A percentile compares a stretch with the other conserved stretches of the same genome.
Evolutionary conservation across 1,140 invertebrate species (phyloP).

Genomic region (Drosophila takahashii): DNA sequence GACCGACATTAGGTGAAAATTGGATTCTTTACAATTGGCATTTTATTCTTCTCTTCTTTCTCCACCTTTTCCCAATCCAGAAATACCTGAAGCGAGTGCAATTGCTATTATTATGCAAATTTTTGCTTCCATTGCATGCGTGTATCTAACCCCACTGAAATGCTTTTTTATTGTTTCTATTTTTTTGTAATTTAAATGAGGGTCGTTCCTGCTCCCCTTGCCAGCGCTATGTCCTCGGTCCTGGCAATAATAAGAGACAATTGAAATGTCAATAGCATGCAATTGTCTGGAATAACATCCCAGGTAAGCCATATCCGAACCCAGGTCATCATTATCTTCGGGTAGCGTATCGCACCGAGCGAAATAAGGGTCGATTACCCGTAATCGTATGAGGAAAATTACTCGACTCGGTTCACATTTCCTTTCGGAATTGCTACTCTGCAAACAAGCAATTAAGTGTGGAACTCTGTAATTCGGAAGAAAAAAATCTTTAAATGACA

Average conservation of each 20-base stretch:
- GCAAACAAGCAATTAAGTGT: background rate
- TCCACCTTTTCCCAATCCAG: conserved; percentile 42
- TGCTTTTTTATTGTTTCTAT: conserved; percentile 16
- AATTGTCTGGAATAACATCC: conserved; percentile 57
- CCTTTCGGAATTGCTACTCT: background rate
- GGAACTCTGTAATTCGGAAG: background rate
- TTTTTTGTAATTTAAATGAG: conserved; percentile 60
- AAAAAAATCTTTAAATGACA: background rate
- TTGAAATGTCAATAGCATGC: conserved; percentile 76
- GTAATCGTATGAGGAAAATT: conserved; percentile 28
- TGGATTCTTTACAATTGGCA: conserved; percentile 70
- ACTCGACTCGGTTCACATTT: conserved; percentile 1
- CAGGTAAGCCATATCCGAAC: conserved; percentile 28
- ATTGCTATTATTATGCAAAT: conserved; percentile 83
- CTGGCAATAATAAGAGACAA: conserved; percentile 67
- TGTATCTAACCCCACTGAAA: conserved; percentile 24
- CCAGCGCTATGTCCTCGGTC: conserved; percentile 11
- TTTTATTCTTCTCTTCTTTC: conserved; percentile 5
- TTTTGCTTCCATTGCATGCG: conserved; percentile 73
- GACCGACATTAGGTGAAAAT: conserved; percentile 73
- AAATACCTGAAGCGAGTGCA: conserved; percentile 80
- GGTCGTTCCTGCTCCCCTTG: conserved; percentile 20
- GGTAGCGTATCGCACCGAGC: background rate
- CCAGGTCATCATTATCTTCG: conserved; percentile 19
- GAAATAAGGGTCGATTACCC: conserved; percentile 18